Base-by-base conservation (phyloP, 2,888 invertebrate genomes). In the Synergus japonicus region DNA sequence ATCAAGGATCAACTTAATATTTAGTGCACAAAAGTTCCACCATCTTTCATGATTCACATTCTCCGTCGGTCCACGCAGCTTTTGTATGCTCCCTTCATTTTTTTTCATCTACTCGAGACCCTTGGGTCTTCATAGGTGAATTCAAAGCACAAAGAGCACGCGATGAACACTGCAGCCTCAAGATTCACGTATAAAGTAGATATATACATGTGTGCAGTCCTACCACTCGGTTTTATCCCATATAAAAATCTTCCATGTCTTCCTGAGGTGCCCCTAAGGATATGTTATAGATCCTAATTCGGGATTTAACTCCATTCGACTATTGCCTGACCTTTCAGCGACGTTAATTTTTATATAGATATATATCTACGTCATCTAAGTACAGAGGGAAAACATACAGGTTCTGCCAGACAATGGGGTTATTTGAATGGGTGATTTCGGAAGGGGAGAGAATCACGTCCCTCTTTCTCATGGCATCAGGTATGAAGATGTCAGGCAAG, bases 131-230 rank as follows among this genome's bases (percentile, higher is more conserved):
- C 54, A 54, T 73, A 73, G 49, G 69, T 73, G 69, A 15, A 73
- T 73, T 73, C 69, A 73, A 73, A 73, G 54, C 73, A 73, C 73
- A 73, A 73, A 73, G 73, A 73, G 73, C 73, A 73, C 73, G 73
- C 73, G 73, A 73, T 73, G 73, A 10, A 37, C 73, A 37, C 73
- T 29, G 73, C 73, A 54, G 73, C 54, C 73, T 73, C 18, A 73
- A 73, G 49, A 73, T 73, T 37, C 54, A 73, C 54, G 73, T 73
- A 73, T 37, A 73, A 73, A 73, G 37, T 49, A 37, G 49, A 69
- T 22, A 69, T 22, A 22, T 49, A 29, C 8, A 49, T 29, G 29
- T 41, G 44, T 73, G 69, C n/a, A 54, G 49, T 54, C 49, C 69
- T 73, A 49, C 49, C 67, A 67, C 67, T 46, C 46, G 29, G 29